phyloP scores from a whole-genome alignment of 2,888 invertebrate species.

The Apamea monoglypha region DNA sequence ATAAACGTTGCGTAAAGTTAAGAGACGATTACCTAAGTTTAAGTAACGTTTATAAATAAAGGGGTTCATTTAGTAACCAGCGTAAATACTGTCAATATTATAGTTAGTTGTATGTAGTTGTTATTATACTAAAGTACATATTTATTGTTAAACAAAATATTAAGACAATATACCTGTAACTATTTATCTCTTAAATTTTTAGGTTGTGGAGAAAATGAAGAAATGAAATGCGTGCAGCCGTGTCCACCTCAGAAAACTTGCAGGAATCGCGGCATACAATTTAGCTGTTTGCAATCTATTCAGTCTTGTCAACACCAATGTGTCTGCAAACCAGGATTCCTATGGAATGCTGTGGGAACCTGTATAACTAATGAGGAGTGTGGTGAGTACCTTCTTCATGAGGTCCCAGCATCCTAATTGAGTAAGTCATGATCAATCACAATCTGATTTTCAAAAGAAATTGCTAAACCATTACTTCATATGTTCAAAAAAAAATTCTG shows the following conservation, averaged over 20 bases:
- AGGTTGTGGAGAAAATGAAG: slow-evolving; percentile 27
- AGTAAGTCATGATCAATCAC: no score
- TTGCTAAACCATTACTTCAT: no score
- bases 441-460: no score
- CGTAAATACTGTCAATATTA: no score
- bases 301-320: slow-evolving; percentile 9
- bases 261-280: slow-evolving; percentile 4
- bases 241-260: slow-evolving; percentile 38
- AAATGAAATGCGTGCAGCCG: slow-evolving; percentile 20
- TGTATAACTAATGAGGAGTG: slow-evolving; percentile 31
- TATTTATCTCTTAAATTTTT: not conserved
- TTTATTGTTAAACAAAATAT: not conserved
- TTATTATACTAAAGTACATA: no score
- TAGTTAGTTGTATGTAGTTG: no score
- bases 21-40: no score
- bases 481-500: no score
- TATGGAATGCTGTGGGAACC: slow-evolving; percentile 14
- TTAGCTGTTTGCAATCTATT: not conserved
- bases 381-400: slow-evolving; percentile 17
- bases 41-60: no score
- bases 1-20: no score
- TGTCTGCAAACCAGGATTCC: slow-evolving; percentile 21
- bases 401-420: no score
- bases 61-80: no score
- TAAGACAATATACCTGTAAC: not conserved